Evolutionary conservation across 2,797 vertebrate genomes (phyloP), one percentile per base, ranked within the genome.

Genomic region (Macropodus opercularis): DNA sequence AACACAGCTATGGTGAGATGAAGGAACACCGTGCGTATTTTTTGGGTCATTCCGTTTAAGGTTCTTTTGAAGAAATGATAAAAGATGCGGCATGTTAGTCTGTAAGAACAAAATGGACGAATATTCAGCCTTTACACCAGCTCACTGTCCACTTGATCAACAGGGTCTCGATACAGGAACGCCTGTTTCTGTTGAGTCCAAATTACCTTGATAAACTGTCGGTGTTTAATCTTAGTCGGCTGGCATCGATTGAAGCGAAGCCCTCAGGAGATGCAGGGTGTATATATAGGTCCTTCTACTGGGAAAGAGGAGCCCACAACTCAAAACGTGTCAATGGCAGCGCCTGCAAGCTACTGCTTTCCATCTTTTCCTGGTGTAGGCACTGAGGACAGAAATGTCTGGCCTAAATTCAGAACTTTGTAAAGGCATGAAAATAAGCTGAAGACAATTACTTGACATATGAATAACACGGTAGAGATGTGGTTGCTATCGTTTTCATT

Each of bases 261-360:
- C 71, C 72, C 72, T 76, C 36, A 29, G 58, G 66, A 78, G 66
- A 72, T 60, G 40, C 11, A 54, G 53, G 19, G 68, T 68, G 19
- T 66, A 63, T 68, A 64, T 85, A 59, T 81, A 77, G 52, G 53
- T 11, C 31, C 52, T 78, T 63, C 47, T 60, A 62, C 47, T 52
- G 70, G 81, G 79, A 69, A 69, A 77, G 51, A 73, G 63, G 23
- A 72, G 54, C 63, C 79, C 62, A 65, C 49, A 36, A 70, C 51
- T 69, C 55, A 74, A 85, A 85, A 84, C 80, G 76, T 80, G 81
- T 85, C 72, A 84, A 66, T 67, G 66, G 58, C 75, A 66, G 51
- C 75, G 70, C 70, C 86, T 86, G 70, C 43, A 49, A 85, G 79
- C 72, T 47, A 60, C 58, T 54, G 39, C 47, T 63, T 48, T 69